phyloP scores from a whole-genome alignment of 2,797 vertebrate genomes.

The Vultur gryphus region DNA sequence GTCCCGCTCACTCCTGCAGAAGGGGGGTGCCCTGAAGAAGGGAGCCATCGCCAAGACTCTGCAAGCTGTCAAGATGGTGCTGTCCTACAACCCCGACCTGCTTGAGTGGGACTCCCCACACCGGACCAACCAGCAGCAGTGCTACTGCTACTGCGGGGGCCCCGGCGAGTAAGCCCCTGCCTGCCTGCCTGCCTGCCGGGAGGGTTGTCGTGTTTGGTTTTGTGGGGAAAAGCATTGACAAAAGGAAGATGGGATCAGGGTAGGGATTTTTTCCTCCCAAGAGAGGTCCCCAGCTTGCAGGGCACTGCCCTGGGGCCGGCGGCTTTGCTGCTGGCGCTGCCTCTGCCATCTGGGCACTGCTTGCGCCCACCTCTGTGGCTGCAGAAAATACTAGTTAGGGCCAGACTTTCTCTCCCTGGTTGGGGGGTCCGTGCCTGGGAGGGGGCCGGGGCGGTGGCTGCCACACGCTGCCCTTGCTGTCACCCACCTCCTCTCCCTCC shows the following conservation, averaged over 20 bases:
- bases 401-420: fast-evolving
- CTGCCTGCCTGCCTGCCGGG: not conserved
- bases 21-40: conserved; percentile 93
- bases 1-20: conserved; percentile 65
- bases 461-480: fast-evolving
- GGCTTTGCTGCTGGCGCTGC: not conserved
- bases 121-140: conserved; percentile 95
- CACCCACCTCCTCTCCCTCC: not conserved
- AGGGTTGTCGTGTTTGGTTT: fast-evolving
- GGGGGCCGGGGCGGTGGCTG: fast-evolving
- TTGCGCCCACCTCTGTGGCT: not conserved
- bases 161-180: conserved; percentile 86
- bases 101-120: conserved; percentile 95
- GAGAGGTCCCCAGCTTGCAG: not conserved
- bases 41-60: conserved; percentile 88
- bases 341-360: fast-evolving
- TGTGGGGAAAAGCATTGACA: not conserved
- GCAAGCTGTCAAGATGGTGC: conserved; percentile 90
- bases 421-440: fast-evolving
- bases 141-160: conserved; percentile 95
- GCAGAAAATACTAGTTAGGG: not conserved
- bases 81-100: conserved; percentile 85
- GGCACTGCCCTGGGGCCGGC: fast-evolving
- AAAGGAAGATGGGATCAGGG: not conserved
- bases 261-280: not conserved